Conservation (phyloP, 1,140 invertebrate genomes). For the Brachionus calyciflorus region DNA sequence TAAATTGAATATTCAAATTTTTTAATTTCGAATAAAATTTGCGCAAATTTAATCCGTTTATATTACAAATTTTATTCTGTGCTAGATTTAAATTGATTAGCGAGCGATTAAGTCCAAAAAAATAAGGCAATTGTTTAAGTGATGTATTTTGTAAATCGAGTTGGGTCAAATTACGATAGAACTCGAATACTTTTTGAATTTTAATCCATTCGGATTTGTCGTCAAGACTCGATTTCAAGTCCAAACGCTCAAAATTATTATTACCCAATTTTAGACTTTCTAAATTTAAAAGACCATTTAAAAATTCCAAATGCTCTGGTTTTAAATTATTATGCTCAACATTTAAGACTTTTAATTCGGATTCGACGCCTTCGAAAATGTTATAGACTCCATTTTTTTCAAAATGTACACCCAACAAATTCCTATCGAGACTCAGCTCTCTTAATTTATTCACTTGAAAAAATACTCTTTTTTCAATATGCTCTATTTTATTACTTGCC, state of each 20-base stretch:
- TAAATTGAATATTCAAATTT: background rate
- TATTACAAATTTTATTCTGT: background rate
- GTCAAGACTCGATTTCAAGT: background rate
- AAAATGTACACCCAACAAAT: constrained; percentile 5
- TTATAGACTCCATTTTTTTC: background rate
- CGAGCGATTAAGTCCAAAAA: background rate
- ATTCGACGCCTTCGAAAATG: background rate
- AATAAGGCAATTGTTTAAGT: constrained; percentile 16
- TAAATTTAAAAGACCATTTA: constrained; percentile 21
- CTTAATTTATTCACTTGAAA: background rate
- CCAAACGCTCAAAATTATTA: constrained; percentile 30
- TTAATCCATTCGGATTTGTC: background rate
- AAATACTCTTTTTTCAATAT: background rate
- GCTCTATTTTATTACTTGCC: background rate
- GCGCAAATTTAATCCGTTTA: background rate
- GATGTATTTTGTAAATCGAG: constrained; percentile 12
- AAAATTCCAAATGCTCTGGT: background rate
- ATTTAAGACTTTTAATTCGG: background rate
- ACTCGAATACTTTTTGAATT: background rate
- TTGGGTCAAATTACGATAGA: background rate
- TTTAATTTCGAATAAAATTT: constrained; percentile 2
- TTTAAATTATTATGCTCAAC: constrained; percentile 3
- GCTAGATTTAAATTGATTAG: background rate
- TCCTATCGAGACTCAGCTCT: background rate
- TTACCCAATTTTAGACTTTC: constrained; percentile 1